A percentile compares a stretch with the other conserved stretches of the same genome.
phyloP scores from a whole-genome alignment of 2,113 vertebrate species.

The Diadophis punctatus region DNA sequence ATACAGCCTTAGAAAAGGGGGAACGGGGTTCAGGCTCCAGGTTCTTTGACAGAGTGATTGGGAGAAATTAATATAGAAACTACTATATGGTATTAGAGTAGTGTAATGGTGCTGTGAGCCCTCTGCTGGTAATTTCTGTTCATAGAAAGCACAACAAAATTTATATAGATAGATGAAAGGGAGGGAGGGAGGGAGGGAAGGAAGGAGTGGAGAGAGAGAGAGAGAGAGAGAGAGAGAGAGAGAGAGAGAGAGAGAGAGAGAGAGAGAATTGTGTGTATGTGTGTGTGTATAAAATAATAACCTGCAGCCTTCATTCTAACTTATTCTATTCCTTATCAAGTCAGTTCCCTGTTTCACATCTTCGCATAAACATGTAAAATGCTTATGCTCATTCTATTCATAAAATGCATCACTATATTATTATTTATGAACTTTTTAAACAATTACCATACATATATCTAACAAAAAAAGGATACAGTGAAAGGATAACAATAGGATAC shows the following conservation, averaged over 20 bases:
- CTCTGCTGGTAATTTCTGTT: constrained; percentile 7
- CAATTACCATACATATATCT: neutral
- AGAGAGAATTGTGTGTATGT: too few species aligned
- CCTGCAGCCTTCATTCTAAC: neutral
- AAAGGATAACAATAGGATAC: too few species aligned
- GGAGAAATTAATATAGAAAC: neutral
- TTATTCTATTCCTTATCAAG: neutral
- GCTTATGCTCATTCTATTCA: neutral
- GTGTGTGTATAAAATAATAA: too few species aligned
- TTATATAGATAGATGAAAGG: too few species aligned
- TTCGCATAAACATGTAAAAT: neutral
- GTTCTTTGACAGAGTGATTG: neutral
- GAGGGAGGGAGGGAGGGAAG: too few species aligned
- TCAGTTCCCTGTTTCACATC: neutral
- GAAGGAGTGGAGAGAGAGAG: accelerated
- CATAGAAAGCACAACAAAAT: neutral
- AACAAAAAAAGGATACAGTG: too few species aligned
- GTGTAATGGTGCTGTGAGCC: neutral
- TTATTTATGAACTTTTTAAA: neutral
- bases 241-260: accelerated
- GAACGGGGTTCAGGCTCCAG: neutral
- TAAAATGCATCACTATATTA: neutral
- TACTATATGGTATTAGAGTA: neutral
- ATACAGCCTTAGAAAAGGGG: neutral
- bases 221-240: too few species aligned